Conservation (phyloP, 2,888 invertebrate species). For the Cabera pusaria region DNA sequence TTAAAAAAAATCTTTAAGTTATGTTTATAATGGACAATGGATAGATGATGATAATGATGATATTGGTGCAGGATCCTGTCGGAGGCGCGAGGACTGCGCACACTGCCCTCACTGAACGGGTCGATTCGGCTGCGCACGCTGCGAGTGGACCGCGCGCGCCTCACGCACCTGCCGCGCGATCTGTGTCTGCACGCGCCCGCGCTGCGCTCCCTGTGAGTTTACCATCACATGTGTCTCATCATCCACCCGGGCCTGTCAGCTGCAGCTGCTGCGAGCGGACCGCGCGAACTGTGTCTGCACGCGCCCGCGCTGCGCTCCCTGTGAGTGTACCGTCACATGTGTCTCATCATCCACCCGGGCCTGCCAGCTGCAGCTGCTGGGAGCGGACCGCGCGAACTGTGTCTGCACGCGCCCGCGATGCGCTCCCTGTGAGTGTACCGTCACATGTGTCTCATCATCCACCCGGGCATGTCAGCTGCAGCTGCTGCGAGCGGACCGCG, state of each 20-base stretch:
- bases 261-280: too few species aligned
- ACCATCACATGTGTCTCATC: too few species aligned
- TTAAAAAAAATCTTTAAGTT: too few species aligned
- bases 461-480: conserved; percentile 91
- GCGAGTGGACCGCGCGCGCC: conserved; percentile 91
- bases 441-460: too few species aligned
- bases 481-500: conserved; percentile 91
- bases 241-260: too few species aligned
- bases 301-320: conserved; percentile 92
- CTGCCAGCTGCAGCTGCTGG: too few species aligned
- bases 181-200: conserved; percentile 91
- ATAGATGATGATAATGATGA: too few species aligned
- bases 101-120: conserved; percentile 93
- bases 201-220: conserved; percentile 93
- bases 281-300: conserved; percentile 88
- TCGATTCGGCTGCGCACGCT: conserved; percentile 90
- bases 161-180: conserved; percentile 87
- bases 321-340: conserved; percentile 88
- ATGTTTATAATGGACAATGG: too few species aligned
- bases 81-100: conserved; percentile 90
- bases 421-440: conserved; percentile 90
- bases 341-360: too few species aligned
- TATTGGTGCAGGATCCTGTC: conserved; percentile 88
- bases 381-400: conserved; percentile 90
- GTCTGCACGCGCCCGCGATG: conserved; percentile 89